Percentiles rank a stretch among this genome's conserved stretches.
Evolutionary conservation across 2,797 vertebrate species (phyloP).

Genomic region (Falco cherrug): DNA sequence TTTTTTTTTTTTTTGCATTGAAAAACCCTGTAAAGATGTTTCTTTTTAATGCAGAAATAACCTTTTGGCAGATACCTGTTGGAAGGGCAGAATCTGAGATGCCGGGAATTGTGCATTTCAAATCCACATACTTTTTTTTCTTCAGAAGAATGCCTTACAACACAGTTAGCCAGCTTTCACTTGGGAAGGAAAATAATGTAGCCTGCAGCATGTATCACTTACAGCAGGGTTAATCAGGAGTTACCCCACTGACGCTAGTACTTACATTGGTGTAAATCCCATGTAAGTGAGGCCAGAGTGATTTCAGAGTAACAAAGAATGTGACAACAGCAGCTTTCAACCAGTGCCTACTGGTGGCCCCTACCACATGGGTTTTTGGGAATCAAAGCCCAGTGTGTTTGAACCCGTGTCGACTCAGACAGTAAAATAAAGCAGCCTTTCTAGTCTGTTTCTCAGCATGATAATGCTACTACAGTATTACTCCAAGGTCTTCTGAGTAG

Average conservation of each 20-base stretch:
- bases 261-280: conserved; percentile 37
- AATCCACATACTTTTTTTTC: neutral
- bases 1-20: neutral
- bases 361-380: neutral
- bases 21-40: neutral
- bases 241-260: neutral
- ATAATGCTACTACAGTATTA: conserved; percentile 39
- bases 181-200: neutral
- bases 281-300: neutral
- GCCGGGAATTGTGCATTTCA: neutral
- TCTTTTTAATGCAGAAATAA: neutral
- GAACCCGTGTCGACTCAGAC: neutral
- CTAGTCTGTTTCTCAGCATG: conserved; percentile 33
- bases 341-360: neutral
- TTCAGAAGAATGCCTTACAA: neutral
- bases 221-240: conserved; percentile 10
- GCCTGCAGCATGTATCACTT: neutral
- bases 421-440: conserved; percentile 52
- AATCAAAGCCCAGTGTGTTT: conserved; percentile 46
- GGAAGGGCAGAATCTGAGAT: neutral
- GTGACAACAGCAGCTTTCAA: conserved; percentile 58
- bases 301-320: conserved; percentile 45
- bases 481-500: conserved; percentile 41
- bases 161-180: neutral
- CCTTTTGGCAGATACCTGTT: neutral